Conservation (phyloP, 2,888 invertebrate genomes). For the Thera britannica region DNA sequence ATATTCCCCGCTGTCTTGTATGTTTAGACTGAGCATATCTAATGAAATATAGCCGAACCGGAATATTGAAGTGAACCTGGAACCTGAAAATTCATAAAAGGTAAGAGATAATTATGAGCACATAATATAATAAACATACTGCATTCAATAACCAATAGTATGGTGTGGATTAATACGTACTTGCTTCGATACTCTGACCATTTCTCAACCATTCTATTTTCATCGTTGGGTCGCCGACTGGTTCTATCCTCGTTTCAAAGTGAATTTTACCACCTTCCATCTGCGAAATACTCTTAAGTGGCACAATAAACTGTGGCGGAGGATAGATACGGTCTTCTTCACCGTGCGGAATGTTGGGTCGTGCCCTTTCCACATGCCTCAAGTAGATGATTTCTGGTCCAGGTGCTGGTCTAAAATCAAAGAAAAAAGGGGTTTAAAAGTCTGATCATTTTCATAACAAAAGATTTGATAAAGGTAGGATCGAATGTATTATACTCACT, state of each 20-base stretch:
- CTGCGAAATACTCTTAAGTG: slow-evolving; percentile 91
- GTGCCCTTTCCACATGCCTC: slow-evolving; percentile 95
- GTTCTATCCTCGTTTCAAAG: slow-evolving; percentile 98
- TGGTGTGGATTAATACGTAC: slow-evolving; percentile 82
- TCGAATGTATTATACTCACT: slow-evolving; percentile 85
- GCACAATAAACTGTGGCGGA: slow-evolving; percentile 96
- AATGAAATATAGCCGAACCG: slow-evolving; percentile 99
- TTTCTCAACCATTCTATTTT: slow-evolving; percentile 98
- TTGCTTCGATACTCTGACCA: slow-evolving; percentile 95
- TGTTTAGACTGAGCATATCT: slow-evolving; percentile 93
- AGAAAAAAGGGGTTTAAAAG: not conserved
- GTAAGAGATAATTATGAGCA: slow-evolving; percentile 2
- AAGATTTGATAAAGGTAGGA: not conserved
- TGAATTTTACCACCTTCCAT: slow-evolving; percentile 97
- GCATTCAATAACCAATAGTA: not conserved
- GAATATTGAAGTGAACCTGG: slow-evolving; percentile 96
- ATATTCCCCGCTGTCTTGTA: slow-evolving; percentile 95
- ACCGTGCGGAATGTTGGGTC: slow-evolving; percentile 90
- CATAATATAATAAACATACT: not conserved
- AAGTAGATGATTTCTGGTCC: slow-evolving; percentile 97
- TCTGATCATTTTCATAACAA: not conserved
- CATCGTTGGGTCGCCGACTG: slow-evolving; percentile 98
- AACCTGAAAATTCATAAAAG: slow-evolving; percentile 86
- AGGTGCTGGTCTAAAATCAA: slow-evolving; percentile 89
- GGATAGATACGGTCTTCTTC: slow-evolving; percentile 96